phyloP scores from a whole-genome alignment of 2,888 invertebrate genomes.

The Parnassius orleans region DNA sequence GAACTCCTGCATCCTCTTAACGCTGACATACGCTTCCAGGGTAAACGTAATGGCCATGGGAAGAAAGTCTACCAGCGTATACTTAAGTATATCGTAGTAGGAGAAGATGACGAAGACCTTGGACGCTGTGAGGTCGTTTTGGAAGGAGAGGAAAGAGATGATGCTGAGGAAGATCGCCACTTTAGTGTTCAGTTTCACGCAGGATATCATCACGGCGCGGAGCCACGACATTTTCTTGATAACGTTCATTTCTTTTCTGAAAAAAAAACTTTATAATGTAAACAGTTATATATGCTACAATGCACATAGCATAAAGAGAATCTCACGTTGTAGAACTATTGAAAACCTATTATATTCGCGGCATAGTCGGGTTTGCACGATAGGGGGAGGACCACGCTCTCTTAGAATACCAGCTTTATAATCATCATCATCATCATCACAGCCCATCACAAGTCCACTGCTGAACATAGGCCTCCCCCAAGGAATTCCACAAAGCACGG shows the following conservation, averaged over 20 bases:
- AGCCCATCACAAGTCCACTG: no score
- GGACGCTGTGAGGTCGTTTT: slow-evolving; percentile 86
- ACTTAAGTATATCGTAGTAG: slow-evolving; percentile 89
- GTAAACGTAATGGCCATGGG: slow-evolving; percentile 89
- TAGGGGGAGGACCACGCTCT: no score
- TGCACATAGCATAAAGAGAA: no score
- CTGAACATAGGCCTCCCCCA: no score
- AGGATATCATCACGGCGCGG: slow-evolving; percentile 84
- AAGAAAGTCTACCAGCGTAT: slow-evolving; percentile 89
- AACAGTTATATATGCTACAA: no score
- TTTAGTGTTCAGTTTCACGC: slow-evolving; percentile 89
- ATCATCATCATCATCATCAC: no score
- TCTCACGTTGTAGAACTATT: no score
- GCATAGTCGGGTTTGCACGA: no score
- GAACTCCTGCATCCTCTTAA: slow-evolving; percentile 85
- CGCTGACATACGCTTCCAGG: slow-evolving; percentile 88
- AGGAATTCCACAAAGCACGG: no score
- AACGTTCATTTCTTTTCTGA: slow-evolving; percentile 85
- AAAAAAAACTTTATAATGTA: slow-evolving; percentile 1
- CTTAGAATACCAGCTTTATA: no score
- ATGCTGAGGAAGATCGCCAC: slow-evolving; percentile 89
- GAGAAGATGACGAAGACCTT: slow-evolving; percentile 89
- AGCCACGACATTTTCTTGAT: slow-evolving; percentile 85
- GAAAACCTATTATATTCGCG: no score
- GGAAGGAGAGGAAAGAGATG: slow-evolving; percentile 83